phyloP scores from a whole-genome alignment of 2,113 vertebrate species.

The Eudorcas thomsonii region DNA sequence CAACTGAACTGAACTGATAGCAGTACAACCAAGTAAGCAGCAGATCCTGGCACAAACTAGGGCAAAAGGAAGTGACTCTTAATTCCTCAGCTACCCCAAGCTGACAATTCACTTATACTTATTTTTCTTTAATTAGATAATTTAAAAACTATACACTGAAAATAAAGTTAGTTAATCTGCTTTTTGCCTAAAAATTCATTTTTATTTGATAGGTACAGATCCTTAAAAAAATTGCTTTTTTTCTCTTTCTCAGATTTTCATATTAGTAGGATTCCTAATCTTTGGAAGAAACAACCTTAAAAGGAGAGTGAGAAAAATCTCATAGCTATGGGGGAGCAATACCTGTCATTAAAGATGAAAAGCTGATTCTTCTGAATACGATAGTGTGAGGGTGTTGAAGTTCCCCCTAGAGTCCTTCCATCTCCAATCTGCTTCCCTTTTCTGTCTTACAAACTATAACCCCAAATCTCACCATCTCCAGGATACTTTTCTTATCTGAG shows the following conservation, averaged over 20 bases:
- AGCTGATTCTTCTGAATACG: not conserved
- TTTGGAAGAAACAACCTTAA: not conserved
- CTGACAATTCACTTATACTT: not conserved
- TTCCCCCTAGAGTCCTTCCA: not conserved
- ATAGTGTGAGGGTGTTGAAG: not conserved
- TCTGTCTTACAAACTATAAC: not conserved
- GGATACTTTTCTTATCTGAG: not conserved
- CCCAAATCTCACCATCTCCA: not conserved
- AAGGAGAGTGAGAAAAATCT: not conserved
- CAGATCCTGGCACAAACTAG: not conserved
- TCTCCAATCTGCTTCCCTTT: not conserved
- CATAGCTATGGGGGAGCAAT: not conserved
- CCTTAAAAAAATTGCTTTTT: not conserved
- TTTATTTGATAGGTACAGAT: not conserved
- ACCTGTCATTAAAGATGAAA: not conserved
- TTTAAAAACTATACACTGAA: not conserved
- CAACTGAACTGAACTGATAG: too few species aligned
- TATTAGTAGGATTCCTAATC: not conserved
- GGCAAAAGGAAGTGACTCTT: not conserved
- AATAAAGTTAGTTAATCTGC: not conserved
- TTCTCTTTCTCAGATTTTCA: not conserved
- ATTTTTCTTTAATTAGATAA: not conserved
- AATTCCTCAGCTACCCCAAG: not conserved
- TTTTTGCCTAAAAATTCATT: not conserved
- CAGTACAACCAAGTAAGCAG: not conserved